These are phyloP conservation scores for Rhinatrema bivittatum DNA, from an alignment of 2,797 vertebrate genomes.

Conservation along the genomic window DNA sequence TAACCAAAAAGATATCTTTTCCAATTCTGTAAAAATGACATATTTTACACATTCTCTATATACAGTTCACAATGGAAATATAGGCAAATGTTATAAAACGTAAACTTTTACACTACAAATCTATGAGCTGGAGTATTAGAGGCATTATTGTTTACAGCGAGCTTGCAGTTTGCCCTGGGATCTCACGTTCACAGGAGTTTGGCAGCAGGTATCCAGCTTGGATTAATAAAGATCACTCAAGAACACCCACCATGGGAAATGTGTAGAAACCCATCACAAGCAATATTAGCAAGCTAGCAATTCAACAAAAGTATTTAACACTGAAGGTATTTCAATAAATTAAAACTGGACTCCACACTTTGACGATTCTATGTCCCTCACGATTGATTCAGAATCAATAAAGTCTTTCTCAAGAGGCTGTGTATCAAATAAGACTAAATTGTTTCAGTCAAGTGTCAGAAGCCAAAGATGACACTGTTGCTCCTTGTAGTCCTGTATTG, in stretches of 20 bases:
- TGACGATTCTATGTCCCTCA: constrained; percentile 22
- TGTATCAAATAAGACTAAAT: not conserved
- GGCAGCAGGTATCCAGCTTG: constrained; percentile 58
- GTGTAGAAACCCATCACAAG: constrained; percentile 53
- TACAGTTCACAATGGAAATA: constrained; percentile 94
- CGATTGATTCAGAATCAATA: constrained; percentile 9
- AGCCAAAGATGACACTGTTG: constrained; percentile 15
- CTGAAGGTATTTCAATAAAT: constrained; percentile 60
- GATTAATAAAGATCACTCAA: constrained; percentile 57
- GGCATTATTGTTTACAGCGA: constrained; percentile 48
- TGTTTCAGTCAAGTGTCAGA: constrained; percentile 25
- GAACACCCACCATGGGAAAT: constrained; percentile 35
- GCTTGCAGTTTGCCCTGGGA: constrained; percentile 52
- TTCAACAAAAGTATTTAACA: constrained; percentile 45
- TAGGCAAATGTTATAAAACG: constrained; percentile 93
- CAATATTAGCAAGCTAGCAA: constrained; percentile 47
- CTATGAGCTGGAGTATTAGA: constrained; percentile 57
- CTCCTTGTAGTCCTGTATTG: constrained; percentile 19
- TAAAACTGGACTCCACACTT: constrained; percentile 38
- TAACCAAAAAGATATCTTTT: constrained; percentile 70
- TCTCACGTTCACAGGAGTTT: constrained; percentile 60
- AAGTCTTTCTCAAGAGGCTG: not conserved
- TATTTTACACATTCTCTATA: constrained; percentile 92
- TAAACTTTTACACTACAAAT: constrained; percentile 72
- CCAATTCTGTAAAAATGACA: constrained; percentile 77